Evolutionary conservation across 2,113 vertebrate genomes (phyloP), one percentile per base, ranked within the genome.

Genomic region (Oncorhynchus masou): DNA sequence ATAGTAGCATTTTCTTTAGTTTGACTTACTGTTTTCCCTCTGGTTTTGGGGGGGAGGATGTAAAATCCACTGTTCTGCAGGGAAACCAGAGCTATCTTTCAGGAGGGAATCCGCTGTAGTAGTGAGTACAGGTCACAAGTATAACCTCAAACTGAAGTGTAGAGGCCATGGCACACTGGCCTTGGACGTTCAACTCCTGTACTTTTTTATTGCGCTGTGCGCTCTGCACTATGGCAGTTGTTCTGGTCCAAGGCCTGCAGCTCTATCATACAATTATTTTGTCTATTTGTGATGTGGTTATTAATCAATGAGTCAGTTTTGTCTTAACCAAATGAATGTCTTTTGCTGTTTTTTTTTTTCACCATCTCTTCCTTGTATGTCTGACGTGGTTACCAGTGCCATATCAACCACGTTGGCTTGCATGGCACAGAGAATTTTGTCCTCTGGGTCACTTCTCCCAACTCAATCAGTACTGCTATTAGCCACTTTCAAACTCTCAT

Each of bases 191-290:
- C 82, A 82, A 78, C 89, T 91, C 92, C 88, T 89, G 85, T 93
- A 88, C 60, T 71, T 86, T 88, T 88, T 85, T 90, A 89, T 83
- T 84, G 93, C 93, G 94, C 92, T 94, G 91, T 91, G 92, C 91
- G 92, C 91, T 91, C 76, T 94, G 92, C 92, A 94, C 92, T 94
- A 91, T 92, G 80, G 92, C 91, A 90, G 90, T 83, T 91, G 84
- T 62, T 39, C 68, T 49, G 59, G 76, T 76, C 81, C 67, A 74
- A 81, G 88, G 90, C 83, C 89, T 74, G 70, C 57, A 84, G 82
- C 87, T 82, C 85, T 86, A 81, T 87, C 86, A 85, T 88, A 86
- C 88, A 87, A 82, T 88, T 87, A 86, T 88, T 88, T 90, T 88
- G 79, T 86, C 86, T 79, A 77, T 86, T 81, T 83, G 82, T 84